Base-by-base conservation (phyloP, 2,888 invertebrate species). In the Plemyria rubiginata region DNA sequence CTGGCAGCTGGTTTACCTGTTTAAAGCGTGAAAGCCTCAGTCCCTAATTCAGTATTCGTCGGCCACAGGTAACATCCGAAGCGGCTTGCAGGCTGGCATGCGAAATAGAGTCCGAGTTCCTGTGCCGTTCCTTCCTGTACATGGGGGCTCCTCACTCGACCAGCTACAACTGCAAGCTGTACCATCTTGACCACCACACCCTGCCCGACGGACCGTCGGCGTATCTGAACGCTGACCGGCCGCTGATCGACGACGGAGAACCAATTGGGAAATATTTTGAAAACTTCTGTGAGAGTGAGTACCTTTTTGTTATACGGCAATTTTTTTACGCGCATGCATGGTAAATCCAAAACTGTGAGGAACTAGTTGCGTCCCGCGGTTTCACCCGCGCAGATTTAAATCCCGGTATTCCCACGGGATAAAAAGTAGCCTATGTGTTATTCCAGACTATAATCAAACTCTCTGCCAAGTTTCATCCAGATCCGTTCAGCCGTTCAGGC, bases 191-290 rank as follows among this genome's bases (percentile, higher is more conserved):
- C 84, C 98, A 98, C 86, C 96, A 96, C 91, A 97, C 97, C 0
- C 91, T 98, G 56, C 98, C 98, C 0, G 98, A 98, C 79, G 98
- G 98, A 43, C 97, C 98, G 0, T 97, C 97, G 49, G 97, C 98
- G 5, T 98, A 97, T 82, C 92, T 97, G 69, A 98, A 97, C 77
- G 97, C 96, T 4, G 98, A 98, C 79, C 93, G 98, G 70, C 98
- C 98, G 0, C 94, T 98, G 41, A 96, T 98, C 70, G 98, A 98
- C 82, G 97, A 97, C 72, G 98, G 98, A 8, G 97, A 97, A 80
- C 95, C 97, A 12, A 96, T 97, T 64, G 98, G 98, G 43, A 95
- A 96, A 71, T 98, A 98, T 87, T 97, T 95, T 82, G 98, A 98
- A 87, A 98, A 98, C 86, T 94, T 95, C 85, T 98, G 98, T 83